Conservation (phyloP, 2,888 invertebrate genomes). For the Drosophila paranaensis region DNA sequence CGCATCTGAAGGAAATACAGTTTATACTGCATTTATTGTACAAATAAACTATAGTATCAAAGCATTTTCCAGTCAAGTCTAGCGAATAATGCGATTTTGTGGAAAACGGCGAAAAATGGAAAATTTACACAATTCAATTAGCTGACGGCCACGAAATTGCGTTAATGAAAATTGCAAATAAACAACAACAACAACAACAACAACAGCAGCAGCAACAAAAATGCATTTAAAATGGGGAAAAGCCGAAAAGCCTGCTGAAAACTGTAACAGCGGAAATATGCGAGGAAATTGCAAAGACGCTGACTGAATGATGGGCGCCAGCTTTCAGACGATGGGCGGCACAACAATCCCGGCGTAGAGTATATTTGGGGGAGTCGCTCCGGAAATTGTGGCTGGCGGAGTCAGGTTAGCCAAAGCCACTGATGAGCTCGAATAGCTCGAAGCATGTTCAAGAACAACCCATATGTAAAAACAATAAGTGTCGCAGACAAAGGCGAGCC, state of each 20-base stretch:
- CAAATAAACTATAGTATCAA: conserved; percentile 8
- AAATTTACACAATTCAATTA: conserved; percentile 80
- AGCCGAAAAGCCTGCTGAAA: conserved; percentile 64
- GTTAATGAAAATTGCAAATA: conserved; percentile 71
- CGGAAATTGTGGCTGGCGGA: conserved; percentile 67
- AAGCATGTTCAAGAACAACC: background rate
- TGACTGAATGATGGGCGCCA: conserved; percentile 53
- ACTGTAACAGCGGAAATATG: conserved; percentile 82
- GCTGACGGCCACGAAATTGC: conserved; percentile 65
- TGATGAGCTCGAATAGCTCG: background rate
- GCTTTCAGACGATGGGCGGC: conserved; percentile 10
- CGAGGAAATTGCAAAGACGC: conserved; percentile 82
- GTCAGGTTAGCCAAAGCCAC: conserved; percentile 1
- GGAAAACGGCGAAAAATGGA: conserved; percentile 13
- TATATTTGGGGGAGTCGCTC: conserved; percentile 14
- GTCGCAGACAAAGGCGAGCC: background rate
- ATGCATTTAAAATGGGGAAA: conserved; percentile 46
- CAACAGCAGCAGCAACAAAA: conserved; percentile 18
- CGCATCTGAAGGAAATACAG: background rate
- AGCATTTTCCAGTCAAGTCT: conserved; percentile 9
- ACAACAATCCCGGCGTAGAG: conserved; percentile 26
- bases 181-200: conserved; percentile 61
- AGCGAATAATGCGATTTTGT: conserved; percentile 36
- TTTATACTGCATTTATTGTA: background rate
- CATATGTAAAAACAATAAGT: background rate